phyloP scores from a whole-genome alignment of 2,113 vertebrate species.

The Gallinago undulata region DNA sequence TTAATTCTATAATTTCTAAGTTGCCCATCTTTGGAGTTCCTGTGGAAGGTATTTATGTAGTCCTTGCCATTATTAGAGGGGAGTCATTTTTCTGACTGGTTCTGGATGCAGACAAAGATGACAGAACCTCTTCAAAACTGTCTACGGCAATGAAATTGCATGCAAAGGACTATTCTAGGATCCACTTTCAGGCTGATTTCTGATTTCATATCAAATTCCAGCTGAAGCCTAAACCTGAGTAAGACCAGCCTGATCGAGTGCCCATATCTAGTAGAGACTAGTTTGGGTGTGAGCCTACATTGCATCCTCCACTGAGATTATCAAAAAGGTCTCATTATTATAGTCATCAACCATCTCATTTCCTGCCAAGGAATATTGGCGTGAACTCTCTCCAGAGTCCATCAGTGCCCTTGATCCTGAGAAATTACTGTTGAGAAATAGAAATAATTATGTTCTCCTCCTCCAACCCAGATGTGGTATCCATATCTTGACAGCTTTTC shows the following conservation, averaged over 20 bases:
- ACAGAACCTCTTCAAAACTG: background rate
- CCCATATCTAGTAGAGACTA: background rate
- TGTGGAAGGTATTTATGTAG: background rate
- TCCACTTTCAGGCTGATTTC: background rate
- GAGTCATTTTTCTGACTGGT: background rate
- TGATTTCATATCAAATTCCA: background rate
- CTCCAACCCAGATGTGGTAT: slow-evolving; percentile 59
- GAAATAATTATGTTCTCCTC: slow-evolving; percentile 62
- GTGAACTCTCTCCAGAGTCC: slow-evolving; percentile 64
- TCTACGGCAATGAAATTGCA: background rate
- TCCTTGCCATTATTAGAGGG: background rate
- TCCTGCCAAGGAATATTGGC: slow-evolving; percentile 53
- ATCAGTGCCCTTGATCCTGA: slow-evolving; percentile 62
- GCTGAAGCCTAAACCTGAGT: background rate
- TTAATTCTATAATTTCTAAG: background rate
- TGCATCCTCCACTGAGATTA: slow-evolving; percentile 51
- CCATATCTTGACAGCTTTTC: slow-evolving; percentile 59
- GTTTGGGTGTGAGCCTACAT: background rate
- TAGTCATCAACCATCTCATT: slow-evolving; percentile 57
- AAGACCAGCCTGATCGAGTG: background rate
- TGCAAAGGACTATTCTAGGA: background rate
- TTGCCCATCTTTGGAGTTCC: background rate
- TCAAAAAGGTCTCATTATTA: slow-evolving; percentile 44
- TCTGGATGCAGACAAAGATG: background rate
- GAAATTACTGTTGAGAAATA: slow-evolving; percentile 67